Conservation (phyloP, 2,113 vertebrate genomes). For the Laticauda colubrina region DNA sequence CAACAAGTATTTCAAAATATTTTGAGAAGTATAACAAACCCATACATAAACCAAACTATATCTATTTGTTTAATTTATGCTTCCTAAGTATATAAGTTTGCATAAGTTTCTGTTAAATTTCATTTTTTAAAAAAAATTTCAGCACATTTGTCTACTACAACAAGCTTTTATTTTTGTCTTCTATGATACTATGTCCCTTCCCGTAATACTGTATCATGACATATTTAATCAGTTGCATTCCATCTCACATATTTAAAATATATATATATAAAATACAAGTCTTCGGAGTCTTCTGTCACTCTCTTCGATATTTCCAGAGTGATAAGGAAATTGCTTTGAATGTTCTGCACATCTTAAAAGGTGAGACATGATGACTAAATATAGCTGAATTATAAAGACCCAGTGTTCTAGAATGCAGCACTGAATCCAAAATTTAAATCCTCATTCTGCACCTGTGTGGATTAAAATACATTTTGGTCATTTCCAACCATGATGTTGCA, state of each 20-base stretch:
- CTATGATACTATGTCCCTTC: background rate
- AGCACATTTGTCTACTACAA: background rate
- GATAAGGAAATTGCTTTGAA: background rate
- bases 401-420: background rate
- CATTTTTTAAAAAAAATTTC: background rate
- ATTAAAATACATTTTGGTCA: constrained; percentile 1
- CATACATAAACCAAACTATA: background rate
- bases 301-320: background rate
- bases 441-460: background rate
- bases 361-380: background rate
- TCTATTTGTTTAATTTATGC: background rate
- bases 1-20: background rate
- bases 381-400: background rate
- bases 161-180: background rate
- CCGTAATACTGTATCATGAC: background rate
- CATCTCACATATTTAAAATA: background rate
- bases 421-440: background rate
- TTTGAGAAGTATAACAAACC: background rate
- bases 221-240: background rate
- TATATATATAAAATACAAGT: background rate
- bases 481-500: background rate
- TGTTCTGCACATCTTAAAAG: background rate
- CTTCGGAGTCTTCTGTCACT: background rate
- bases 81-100: background rate
- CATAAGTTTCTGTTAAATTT: background rate